Evolutionary conservation across 2,888 invertebrate species (phyloP).

Genomic region (Phortica magna): DNA sequence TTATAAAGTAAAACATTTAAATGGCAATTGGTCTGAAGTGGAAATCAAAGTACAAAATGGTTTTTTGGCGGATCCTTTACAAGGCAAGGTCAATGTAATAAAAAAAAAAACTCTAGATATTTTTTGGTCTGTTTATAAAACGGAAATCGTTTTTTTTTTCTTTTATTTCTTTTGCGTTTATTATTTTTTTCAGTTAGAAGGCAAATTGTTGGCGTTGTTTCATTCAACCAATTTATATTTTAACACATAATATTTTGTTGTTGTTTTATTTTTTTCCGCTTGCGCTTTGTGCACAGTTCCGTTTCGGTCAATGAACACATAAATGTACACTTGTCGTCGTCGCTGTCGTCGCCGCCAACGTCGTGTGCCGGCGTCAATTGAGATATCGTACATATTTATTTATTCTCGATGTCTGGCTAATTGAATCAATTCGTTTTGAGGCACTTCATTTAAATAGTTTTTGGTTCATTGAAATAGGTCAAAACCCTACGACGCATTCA

Average conservation of each 20-base stretch:
- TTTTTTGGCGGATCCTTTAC: not conserved
- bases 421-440: not conserved
- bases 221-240: slow-evolving; percentile 16
- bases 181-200: not conserved
- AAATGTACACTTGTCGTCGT: slow-evolving; percentile 4
- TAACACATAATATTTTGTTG: not conserved
- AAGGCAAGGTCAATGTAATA: not conserved
- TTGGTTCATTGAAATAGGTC: slow-evolving; percentile 6
- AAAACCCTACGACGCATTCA: not conserved
- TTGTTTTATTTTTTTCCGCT: not conserved
- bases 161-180: not conserved
- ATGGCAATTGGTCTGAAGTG: slow-evolving; percentile 4
- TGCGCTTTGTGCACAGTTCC: not conserved
- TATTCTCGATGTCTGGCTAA: not conserved
- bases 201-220: not conserved
- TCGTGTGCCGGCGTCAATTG: not conserved
- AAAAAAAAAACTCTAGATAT: not conserved
- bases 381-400: not conserved
- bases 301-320: slow-evolving; percentile 18
- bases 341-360: not conserved
- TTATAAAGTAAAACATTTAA: not conserved
- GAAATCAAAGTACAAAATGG: not conserved
- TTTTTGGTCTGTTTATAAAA: not conserved
- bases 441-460: not conserved
- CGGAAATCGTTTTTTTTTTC: not conserved